Percentiles rank a stretch among this genome's conserved stretches.
phyloP scores from a whole-genome alignment of 2,888 invertebrate genomes.

The Pocota personata region DNA sequence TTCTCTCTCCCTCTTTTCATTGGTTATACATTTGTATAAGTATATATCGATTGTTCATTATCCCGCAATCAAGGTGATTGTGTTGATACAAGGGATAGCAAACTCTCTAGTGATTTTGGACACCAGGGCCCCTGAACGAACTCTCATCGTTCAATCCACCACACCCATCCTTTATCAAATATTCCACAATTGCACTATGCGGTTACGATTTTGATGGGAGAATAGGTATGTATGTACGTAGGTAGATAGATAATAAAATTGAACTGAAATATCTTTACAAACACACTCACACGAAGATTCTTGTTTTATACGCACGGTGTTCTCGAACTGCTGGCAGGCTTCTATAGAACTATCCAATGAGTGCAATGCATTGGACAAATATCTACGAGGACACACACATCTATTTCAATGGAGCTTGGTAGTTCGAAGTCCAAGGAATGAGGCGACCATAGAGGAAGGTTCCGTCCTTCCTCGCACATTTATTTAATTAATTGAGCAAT shows the following conservation, averaged over 20 bases:
- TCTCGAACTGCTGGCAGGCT: too few species aligned
- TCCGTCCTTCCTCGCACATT: constrained; percentile 62
- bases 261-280: constrained; percentile 49
- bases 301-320: background rate
- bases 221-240: background rate
- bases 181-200: constrained; percentile 52
- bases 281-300: background rate
- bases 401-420: background rate
- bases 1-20: background rate
- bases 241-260: constrained; percentile 55
- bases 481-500: constrained; percentile 75
- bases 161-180: constrained; percentile 13
- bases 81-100: constrained; percentile 73
- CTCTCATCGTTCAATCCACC: background rate
- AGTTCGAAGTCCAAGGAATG: constrained; percentile 11
- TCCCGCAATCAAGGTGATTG: constrained; percentile 74
- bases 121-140: background rate
- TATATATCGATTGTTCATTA: constrained; percentile 43
- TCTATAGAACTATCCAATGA: background rate
- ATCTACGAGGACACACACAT: constrained; percentile 10
- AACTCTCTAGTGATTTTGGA: constrained; percentile 65
- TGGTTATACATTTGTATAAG: background rate
- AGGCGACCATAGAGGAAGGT: constrained; percentile 7
- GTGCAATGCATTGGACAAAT: background rate
- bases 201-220: constrained; percentile 50